Evolutionary conservation across 2,888 invertebrate genomes (phyloP).

Genomic region (Capitulum mitella): DNA sequence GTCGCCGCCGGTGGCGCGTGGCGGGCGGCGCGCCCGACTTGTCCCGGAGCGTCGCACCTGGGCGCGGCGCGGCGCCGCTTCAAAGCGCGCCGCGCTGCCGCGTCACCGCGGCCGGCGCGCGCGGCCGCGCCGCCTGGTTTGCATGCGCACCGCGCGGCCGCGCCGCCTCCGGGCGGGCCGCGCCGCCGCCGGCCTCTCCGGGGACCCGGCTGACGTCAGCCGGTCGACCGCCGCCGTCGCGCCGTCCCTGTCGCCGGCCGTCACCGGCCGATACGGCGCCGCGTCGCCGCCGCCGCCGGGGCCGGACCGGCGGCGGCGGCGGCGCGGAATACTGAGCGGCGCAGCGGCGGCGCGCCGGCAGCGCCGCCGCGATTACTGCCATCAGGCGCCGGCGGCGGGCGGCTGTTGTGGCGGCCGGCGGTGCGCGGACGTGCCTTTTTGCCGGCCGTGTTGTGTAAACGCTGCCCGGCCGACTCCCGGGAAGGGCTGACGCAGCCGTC

Average conservation of each 20-base stretch:
- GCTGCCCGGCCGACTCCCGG: neutral
- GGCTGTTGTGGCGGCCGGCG: neutral
- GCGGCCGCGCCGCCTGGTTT: neutral
- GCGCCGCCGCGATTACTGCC: neutral
- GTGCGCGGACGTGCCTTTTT: neutral
- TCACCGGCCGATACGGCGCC: no score
- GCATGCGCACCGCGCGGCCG: neutral
- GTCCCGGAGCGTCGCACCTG: slow-evolving; percentile 38
- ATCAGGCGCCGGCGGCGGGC: neutral
- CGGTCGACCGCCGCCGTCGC: no score
- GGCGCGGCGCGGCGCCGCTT: slow-evolving; percentile 38
- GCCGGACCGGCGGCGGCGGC: no score
- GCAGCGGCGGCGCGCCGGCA: neutral
- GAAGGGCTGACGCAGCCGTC: neutral
- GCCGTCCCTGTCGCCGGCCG: no score
- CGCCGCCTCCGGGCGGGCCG: no score
- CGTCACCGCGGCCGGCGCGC: neutral
- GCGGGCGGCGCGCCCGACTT: no score
- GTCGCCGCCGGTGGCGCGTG: neutral
- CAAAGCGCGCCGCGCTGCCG: slow-evolving; percentile 31
- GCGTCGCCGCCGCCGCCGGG: no score
- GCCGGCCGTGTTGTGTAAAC: neutral
- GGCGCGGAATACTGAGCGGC: no score
- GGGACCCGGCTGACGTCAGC: no score
- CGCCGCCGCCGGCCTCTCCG: no score